Base-by-base conservation (phyloP, 2,113 vertebrate genomes). In the Antechinus stuartii region DNA sequence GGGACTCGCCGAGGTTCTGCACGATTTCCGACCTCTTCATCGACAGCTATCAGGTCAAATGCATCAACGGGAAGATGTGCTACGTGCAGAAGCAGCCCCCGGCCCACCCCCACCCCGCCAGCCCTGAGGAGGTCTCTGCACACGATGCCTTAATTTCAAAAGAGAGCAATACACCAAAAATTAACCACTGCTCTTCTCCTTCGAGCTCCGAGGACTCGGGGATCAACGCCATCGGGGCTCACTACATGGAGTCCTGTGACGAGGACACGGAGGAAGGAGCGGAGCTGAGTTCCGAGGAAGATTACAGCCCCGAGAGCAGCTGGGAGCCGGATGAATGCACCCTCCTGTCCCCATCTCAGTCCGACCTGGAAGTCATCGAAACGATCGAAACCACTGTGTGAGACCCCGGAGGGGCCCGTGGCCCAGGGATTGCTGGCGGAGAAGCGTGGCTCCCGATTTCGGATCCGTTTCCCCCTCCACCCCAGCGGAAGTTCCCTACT, bases 41-140 rank as follows among this genome's bases (percentile, higher is more conserved):
- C 89, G 99, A 99, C 95, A 99, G 99, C 98, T 99, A 99, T 97
- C 99, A 99, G 0, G 99, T 99, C 84, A 99, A 99, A 93, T 99
- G 99, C 98, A 99, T 99, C 97, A 99, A 99, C 0, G 99, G 99
- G 52, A 99, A 99, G 99, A 99, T 99, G 99, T 99, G 99, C 97
- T 99, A 99, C 0, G 99, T 99, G 94, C 99, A 99, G 98, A 98
- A 99, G 94, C 99, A 99, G 89, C 98, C 98, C 0, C 98, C 98
- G 0, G 96, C 98, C 0, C 94, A 96, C 0, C 98, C 98, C 84
- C 98, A 97, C 49, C 98, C 55, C 96, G 46, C 94, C 2, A 97
- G 94, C 97, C 98, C 98, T 0, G 98, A 98, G 95, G 98, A 98
- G 92, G 97, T 55, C 96, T 94, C 98, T 3, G 97, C 95, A 49